Conservation (phyloP, 2,113 vertebrate genomes). For the Tupaia chinensis region DNA sequence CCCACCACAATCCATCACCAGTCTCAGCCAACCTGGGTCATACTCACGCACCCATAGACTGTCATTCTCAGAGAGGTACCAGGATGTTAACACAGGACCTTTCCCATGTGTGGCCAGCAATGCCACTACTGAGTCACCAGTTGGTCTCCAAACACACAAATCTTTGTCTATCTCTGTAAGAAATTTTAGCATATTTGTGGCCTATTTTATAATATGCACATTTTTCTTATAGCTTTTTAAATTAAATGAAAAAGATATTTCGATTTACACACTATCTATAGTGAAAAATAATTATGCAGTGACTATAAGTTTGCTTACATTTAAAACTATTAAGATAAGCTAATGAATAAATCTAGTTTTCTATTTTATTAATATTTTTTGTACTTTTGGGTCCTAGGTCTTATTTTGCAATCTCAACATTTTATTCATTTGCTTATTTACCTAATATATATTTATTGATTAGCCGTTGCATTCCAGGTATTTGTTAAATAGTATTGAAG, state of each 20-base stretch:
- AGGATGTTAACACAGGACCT: no score
- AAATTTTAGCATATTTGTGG: background rate
- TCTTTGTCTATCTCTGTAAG: background rate
- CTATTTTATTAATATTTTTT: conserved; percentile 18
- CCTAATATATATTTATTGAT: background rate
- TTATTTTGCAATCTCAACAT: conserved; percentile 26
- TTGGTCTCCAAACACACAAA: background rate
- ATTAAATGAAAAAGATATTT: background rate
- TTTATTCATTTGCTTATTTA: background rate
- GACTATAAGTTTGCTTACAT: background rate
- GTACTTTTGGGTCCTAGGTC: background rate
- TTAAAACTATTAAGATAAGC: background rate
- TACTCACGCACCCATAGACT: no score
- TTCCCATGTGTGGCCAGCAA: no score
- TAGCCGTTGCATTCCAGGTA: background rate
- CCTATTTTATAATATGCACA: background rate
- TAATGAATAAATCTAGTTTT: background rate
- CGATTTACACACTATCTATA: background rate
- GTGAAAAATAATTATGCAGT: background rate
- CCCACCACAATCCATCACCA: no score
- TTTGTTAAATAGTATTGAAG: background rate
- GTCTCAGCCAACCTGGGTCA: no score
- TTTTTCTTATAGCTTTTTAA: background rate
- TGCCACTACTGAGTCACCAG: no score
- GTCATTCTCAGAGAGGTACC: no score